Base-by-base conservation (phyloP, 2,888 invertebrate genomes). In the Carcina quercana region DNA sequence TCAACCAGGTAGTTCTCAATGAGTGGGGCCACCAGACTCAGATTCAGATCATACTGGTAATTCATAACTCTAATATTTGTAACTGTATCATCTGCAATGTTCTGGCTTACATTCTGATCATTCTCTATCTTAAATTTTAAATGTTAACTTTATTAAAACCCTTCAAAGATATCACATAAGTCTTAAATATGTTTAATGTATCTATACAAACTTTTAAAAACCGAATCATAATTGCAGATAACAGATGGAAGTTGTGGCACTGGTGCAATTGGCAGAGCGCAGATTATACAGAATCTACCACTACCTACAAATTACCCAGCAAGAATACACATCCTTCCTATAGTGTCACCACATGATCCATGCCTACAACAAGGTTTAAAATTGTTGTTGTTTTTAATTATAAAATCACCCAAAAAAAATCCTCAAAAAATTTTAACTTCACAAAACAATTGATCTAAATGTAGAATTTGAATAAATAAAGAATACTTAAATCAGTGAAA, bases 11-110 rank as follows among this genome's bases (percentile, higher is more conserved):
- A 30, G 88, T 97, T 19, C 85, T 93, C 19, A 90, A 90, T 32
- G 95, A 96, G 64, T 98, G 97, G 97, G 96, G 96, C 3, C 91
- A 90, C 38, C 91, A 93, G 44, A 93, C 92, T 28, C 90, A 92
- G 5, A 92, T 94, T 49, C 96, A 97, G 47, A 79, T 83, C 21
- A 71, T 85, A 38, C 32, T 85, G 70, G 85, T 84, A 66, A 40
- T 5, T 27, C 2, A 24, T 24, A 11, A 12, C 12, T 24, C 12
- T 24, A n/a, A n/a, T n/a, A n/a, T n/a, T n/a, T n/a, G n/a, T n/a
- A n/a, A n/a, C n/a, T n/a, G n/a, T n/a, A n/a, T n/a, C n/a, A n/a
- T n/a, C n/a, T n/a, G n/a, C n/a, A n/a, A n/a, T n/a, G n/a, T n/a
- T n/a, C n/a, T n/a, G n/a, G n/a, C n/a, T n/a, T n/a, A n/a, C n/a